Evolutionary conservation across 1,140 invertebrate species (phyloP).

Genomic region (Leucophenga varia): DNA sequence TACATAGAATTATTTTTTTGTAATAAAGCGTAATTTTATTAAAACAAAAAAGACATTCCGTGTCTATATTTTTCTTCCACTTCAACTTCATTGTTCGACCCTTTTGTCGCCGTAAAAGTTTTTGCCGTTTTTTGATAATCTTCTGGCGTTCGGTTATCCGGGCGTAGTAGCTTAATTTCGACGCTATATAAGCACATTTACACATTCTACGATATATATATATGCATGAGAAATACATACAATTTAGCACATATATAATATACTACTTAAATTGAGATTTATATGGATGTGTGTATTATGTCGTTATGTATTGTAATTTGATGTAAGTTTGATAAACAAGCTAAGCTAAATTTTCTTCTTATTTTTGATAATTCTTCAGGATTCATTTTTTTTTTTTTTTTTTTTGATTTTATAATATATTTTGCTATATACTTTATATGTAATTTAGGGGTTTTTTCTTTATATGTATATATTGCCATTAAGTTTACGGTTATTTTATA

Average conservation of each 20-base stretch:
- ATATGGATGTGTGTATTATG: constrained; percentile 12
- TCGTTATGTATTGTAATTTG: no score
- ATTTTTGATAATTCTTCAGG: no score
- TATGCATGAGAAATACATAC: no score
- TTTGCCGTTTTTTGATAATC: no score
- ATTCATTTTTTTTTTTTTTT: constrained; percentile 8
- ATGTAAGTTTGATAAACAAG: no score
- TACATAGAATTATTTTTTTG: constrained; percentile 11
- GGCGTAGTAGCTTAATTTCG: not conserved
- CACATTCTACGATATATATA: no score
- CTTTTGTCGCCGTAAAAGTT: no score
- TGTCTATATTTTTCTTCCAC: no score
- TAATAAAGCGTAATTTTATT: constrained; percentile 50
- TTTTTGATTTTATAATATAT: constrained; percentile 13
- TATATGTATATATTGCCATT: constrained; percentile 45
- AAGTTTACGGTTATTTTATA: constrained; percentile 36
- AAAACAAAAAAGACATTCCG: constrained; percentile 33
- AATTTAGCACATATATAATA: no score
- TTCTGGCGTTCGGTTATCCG: not conserved
- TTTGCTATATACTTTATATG: constrained; percentile 27
- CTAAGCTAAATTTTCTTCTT: no score
- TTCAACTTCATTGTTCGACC: no score
- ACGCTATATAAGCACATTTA: no score
- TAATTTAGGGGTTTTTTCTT: constrained; percentile 23
- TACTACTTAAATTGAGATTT: constrained; percentile 23